A percentile compares a stretch with the other conserved stretches of the same genome.
phyloP scores from a whole-genome alignment of 2,797 vertebrate species.

The Lophotriccus pileatus region DNA sequence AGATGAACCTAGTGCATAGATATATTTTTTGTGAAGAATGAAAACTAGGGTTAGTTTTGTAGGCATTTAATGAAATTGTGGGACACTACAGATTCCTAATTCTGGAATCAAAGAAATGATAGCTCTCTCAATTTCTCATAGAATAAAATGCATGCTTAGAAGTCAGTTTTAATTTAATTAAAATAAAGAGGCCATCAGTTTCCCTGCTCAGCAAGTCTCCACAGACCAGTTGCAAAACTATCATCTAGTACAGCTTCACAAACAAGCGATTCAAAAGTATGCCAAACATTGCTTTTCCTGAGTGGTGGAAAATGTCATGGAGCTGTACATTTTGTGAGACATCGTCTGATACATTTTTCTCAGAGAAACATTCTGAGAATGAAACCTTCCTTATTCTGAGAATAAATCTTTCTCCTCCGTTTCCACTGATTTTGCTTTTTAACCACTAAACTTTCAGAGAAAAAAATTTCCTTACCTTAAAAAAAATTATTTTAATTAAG shows the following conservation, averaged over 20 bases:
- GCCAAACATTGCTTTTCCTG: not conserved
- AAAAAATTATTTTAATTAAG: not conserved
- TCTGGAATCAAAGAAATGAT: not conserved
- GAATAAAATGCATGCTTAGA: not conserved
- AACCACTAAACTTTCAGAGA: not conserved
- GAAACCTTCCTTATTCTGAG: not conserved
- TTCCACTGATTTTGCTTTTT: not conserved
- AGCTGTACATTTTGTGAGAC: not conserved
- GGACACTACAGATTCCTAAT: not conserved
- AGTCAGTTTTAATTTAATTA: not conserved
- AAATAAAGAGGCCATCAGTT: not conserved
- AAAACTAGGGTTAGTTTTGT: not conserved
- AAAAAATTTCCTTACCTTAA: not conserved
- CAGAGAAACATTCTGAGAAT: not conserved
- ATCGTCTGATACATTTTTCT: not conserved
- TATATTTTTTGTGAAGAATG: not conserved
- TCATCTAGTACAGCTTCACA: not conserved
- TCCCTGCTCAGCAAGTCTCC: not conserved
- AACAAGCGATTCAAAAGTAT: not conserved
- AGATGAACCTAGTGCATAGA: not conserved
- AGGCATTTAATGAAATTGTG: not conserved
- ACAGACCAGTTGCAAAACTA: not conserved
- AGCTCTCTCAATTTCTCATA: not conserved
- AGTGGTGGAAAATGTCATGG: not conserved
- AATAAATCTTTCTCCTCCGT: not conserved